A percentile compares a stretch with the other conserved stretches of the same genome.
These are phyloP conservation scores for Drosophila monieri DNA, from an alignment of 2,888 invertebrate species.

Conservation along the genomic window DNA sequence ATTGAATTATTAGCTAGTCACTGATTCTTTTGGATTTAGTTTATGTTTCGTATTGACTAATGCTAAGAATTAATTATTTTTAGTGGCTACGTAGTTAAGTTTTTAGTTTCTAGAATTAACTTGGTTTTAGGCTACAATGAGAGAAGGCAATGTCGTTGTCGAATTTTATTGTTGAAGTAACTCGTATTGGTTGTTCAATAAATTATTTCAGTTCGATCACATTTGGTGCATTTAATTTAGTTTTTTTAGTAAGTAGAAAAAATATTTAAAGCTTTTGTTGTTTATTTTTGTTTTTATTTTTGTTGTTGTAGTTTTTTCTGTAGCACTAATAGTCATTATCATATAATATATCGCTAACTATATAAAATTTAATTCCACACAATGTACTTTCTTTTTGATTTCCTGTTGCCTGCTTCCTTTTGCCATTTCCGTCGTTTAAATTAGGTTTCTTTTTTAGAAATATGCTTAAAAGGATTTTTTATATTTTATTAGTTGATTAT, in stretches of 20 bases:
- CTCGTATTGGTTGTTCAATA: slow-evolving; percentile 32
- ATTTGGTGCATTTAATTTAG: slow-evolving; percentile 68
- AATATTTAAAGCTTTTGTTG: slow-evolving; percentile 67
- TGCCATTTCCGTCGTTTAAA: slow-evolving; percentile 24
- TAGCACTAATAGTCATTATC: slow-evolving; percentile 47
- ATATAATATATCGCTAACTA: slow-evolving; percentile 17
- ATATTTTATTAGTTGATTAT: slow-evolving; percentile 51
- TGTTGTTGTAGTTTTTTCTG: slow-evolving; percentile 13
- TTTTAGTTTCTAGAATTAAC: slow-evolving; percentile 14
- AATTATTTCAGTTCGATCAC: slow-evolving; percentile 61
- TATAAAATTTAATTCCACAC: slow-evolving; percentile 37
- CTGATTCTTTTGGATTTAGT: background rate
- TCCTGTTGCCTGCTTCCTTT: slow-evolving; percentile 26
- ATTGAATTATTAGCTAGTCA: slow-evolving; percentile 1
- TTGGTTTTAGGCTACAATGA: slow-evolving; percentile 52
- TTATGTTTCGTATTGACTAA: slow-evolving; percentile 10
- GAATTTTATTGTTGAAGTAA: slow-evolving; percentile 51
- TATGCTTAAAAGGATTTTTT: slow-evolving; percentile 41
- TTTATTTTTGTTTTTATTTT: slow-evolving; percentile 22
- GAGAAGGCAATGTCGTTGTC: slow-evolving; percentile 74
- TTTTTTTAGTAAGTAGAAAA: slow-evolving; percentile 63
- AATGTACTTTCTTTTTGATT: slow-evolving; percentile 36
- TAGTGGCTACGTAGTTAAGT: slow-evolving; percentile 42
- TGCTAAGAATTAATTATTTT: slow-evolving; percentile 34
- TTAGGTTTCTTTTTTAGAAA: slow-evolving; percentile 30